phyloP scores from a whole-genome alignment of 2,113 vertebrate species.

The Channa maculata region DNA sequence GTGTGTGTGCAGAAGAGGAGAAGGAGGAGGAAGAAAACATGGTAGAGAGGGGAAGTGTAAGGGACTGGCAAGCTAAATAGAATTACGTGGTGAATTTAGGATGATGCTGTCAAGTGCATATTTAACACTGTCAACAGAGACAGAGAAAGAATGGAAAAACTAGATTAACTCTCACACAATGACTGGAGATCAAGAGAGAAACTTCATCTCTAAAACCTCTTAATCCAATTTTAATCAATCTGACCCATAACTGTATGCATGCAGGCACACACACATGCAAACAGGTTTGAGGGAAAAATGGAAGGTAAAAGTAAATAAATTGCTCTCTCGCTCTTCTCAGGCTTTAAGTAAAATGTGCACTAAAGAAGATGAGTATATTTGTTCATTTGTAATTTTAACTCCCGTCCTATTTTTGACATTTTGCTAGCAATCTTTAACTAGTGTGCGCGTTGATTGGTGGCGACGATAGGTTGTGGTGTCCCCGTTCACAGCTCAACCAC shows the following conservation, averaged over 20 bases:
- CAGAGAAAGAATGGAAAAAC: constrained; percentile 29
- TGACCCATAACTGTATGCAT: too few relatives aligned
- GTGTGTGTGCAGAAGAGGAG: constrained; percentile 29
- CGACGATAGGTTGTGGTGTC: not conserved
- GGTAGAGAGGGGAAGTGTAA: constrained; percentile 16
- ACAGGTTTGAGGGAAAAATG: too few relatives aligned
- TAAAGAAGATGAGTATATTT: too few relatives aligned
- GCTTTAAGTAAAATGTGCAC: too few relatives aligned
- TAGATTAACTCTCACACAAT: constrained; percentile 32
- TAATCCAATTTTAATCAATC: constrained; percentile 41
- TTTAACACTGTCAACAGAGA: constrained; percentile 73
- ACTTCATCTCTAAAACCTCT: constrained; percentile 60
- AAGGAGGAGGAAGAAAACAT: constrained; percentile 63
- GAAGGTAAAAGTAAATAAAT: too few relatives aligned
- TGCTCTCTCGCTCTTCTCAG: too few relatives aligned
- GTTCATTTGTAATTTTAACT: too few relatives aligned
- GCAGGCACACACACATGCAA: too few relatives aligned
- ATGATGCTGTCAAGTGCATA: constrained; percentile 68
- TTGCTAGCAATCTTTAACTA: not conserved
- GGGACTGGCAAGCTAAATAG: constrained; percentile 81
- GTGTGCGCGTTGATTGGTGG: not conserved
- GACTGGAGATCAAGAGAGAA: constrained; percentile 29
- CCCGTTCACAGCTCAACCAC: constrained; percentile 30
- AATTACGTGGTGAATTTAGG: constrained; percentile 90
- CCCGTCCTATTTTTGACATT: too few relatives aligned